phyloP scores from a whole-genome alignment of 2,888 invertebrate species.

The Tolmerus cingulatus region DNA sequence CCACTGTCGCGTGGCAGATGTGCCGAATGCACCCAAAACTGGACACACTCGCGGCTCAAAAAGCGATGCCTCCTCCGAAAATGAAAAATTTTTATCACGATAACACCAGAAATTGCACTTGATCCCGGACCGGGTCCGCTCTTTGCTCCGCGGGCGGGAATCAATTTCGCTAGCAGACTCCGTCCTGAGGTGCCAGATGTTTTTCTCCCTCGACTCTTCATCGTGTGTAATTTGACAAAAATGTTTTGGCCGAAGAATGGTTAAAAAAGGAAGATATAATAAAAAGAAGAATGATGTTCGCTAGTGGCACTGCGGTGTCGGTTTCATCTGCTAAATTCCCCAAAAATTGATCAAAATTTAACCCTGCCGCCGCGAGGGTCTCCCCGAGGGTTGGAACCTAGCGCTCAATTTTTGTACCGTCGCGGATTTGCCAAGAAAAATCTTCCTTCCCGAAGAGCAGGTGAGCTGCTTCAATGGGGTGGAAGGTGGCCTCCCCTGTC shows the following conservation, averaged over 20 bases:
- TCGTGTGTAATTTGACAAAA: background rate
- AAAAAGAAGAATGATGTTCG: background rate
- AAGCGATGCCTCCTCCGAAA: background rate
- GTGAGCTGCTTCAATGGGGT: background rate
- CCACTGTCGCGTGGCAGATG: slow-evolving; percentile 43
- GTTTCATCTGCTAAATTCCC: background rate
- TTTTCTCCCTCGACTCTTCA: background rate
- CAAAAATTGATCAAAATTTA: background rate
- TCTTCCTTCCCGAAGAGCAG: background rate
- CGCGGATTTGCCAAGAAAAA: background rate
- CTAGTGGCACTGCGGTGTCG: background rate
- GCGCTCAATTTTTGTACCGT: background rate
- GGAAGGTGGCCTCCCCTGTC: background rate
- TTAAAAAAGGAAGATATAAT: background rate
- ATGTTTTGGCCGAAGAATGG: background rate
- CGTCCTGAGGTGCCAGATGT: slow-evolving; percentile 17
- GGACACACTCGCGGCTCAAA: background rate
- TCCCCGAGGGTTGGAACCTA: background rate
- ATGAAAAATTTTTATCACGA: background rate
- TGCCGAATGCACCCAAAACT: background rate
- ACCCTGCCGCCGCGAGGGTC: background rate
- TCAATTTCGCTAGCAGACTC: background rate
- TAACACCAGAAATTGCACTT: background rate
- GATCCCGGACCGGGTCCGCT: background rate
- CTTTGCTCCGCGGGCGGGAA: background rate